Conservation (phyloP, 1,140 invertebrate genomes). For the Maniola jurtina region DNA sequence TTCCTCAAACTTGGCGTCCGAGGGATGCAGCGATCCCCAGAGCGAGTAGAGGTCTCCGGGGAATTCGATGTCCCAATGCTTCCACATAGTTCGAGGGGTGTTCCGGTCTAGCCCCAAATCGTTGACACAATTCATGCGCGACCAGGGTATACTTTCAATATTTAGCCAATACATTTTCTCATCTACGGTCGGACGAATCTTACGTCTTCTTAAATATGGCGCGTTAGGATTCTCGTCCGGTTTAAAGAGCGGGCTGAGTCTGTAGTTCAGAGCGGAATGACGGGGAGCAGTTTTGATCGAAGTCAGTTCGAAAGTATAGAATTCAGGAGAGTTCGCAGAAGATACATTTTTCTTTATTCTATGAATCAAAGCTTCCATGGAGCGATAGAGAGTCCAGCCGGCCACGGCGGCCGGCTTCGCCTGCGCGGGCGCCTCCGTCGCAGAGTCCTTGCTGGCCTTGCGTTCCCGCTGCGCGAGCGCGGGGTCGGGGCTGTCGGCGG, state of each 20-base stretch:
- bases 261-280: conserved; percentile 68
- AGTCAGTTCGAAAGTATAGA: conserved; percentile 79
- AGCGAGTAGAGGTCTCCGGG: conserved; percentile 81
- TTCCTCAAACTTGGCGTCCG: conserved; percentile 69
- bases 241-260: conserved; percentile 66
- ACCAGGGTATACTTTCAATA: conserved; percentile 76
- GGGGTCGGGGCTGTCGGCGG: conserved; percentile 39
- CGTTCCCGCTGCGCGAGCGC: conserved; percentile 31
- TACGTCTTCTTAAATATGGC: conserved; percentile 54
- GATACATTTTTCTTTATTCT: conserved; percentile 46
- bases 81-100: conserved; percentile 72
- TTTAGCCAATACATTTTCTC: conserved; percentile 80
- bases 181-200: conserved; percentile 54
- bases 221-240: conserved; percentile 64
- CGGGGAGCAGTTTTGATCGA: conserved; percentile 75
- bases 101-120: conserved; percentile 73
- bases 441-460: conserved; percentile 18
- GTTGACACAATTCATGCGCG: conserved; percentile 72
- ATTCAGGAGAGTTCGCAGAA: conserved; percentile 51
- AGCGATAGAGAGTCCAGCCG: conserved; percentile 60
- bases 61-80: conserved; percentile 82
- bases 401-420: conserved; percentile 39
- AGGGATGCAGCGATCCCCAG: conserved; percentile 80
- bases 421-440: not conserved
- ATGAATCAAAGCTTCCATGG: conserved; percentile 46